Conservation (phyloP, 2,797 vertebrate species). For the Alcedo quadribrachys region DNA sequence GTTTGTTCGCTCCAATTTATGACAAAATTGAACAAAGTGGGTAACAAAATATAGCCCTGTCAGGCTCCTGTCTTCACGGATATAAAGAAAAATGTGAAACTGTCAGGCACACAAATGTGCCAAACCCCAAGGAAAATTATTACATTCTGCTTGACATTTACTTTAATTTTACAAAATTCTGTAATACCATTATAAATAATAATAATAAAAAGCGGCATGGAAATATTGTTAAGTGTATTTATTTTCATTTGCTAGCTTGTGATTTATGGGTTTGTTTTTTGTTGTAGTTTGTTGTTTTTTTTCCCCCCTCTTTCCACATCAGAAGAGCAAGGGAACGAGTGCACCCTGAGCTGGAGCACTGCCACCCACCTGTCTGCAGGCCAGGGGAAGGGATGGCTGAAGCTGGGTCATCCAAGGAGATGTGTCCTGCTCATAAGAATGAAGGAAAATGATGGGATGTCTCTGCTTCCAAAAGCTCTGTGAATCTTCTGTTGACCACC, state of each 20-base stretch:
- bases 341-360: not conserved
- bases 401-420: not conserved
- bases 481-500: not conserved
- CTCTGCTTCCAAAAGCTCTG: not conserved
- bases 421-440: not conserved
- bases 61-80: conserved; percentile 69
- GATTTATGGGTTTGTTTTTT: conserved; percentile 56
- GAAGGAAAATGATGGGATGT: fast-evolving
- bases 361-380: fast-evolving
- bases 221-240: conserved; percentile 72
- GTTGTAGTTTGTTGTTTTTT: not conserved
- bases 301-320: not conserved
- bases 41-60: conserved; percentile 76
- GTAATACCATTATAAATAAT: conserved; percentile 74
- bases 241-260: conserved; percentile 65
- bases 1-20: conserved; percentile 70
- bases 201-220: conserved; percentile 65
- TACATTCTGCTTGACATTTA: conserved; percentile 66
- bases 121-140: conserved; percentile 71
- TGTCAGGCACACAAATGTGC: conserved; percentile 76
- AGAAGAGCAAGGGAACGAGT: not conserved
- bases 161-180: conserved; percentile 74
- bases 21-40: conserved; percentile 72
- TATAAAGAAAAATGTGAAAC: conserved; percentile 79
- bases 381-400: not conserved